A percentile compares a stretch with the other conserved stretches of the same genome.
These are phyloP conservation scores for Ferrisia virgata DNA, from an alignment of 2,888 invertebrate genomes.

Conservation along the genomic window DNA sequence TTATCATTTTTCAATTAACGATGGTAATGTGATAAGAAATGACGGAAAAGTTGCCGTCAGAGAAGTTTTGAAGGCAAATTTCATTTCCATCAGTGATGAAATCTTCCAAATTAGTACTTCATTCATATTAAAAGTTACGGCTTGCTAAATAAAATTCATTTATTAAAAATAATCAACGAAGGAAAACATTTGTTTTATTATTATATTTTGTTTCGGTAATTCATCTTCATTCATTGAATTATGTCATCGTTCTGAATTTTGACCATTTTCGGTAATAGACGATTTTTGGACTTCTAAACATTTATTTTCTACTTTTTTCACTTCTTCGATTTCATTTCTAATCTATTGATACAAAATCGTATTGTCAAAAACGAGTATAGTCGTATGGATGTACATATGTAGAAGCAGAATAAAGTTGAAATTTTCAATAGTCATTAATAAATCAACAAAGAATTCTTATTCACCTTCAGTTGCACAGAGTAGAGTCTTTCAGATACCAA, in stretches of 20 bases:
- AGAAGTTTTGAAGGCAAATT: too few species aligned
- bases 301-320: background rate
- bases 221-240: background rate
- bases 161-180: background rate
- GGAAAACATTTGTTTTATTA: background rate
- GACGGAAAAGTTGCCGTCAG: too few species aligned
- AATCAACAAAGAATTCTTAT: background rate
- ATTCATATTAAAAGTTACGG: background rate
- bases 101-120: too few species aligned
- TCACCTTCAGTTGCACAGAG: background rate
- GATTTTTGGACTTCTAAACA: background rate
- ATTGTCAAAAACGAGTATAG: too few species aligned
- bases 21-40: too few species aligned
- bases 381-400: too few species aligned
- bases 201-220: too few species aligned
- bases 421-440: background rate
- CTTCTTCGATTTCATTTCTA: background rate
- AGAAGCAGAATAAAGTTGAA: too few species aligned
- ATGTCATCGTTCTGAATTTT: background rate
- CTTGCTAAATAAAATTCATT: background rate
- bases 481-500: background rate
- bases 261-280: background rate
- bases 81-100: too few species aligned
- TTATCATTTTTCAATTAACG: too few species aligned
- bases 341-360: too few species aligned